Base-by-base conservation (phyloP, 1,140 invertebrate genomes). In the Leucophenga varia region DNA sequence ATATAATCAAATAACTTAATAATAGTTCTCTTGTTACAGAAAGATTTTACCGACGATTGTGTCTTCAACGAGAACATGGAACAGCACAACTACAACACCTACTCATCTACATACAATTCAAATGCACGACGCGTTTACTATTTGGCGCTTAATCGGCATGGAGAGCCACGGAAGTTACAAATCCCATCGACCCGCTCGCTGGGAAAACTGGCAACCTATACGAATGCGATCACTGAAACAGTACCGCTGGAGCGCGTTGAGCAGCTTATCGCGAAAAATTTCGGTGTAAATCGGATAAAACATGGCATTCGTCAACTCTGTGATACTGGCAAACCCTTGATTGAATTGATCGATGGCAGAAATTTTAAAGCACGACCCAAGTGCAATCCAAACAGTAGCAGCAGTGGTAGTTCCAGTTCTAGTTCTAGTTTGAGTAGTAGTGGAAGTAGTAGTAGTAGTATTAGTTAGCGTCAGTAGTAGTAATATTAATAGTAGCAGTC, bases 31-130 rank as follows among this genome's bases (percentile, higher is more conserved):
- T 76, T 81, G 80, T 90, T 88, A 60, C 87, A 91, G 89, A 84
- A 81, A 74, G 84, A 88, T 61, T 87, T 86, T 77, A 84, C 82
- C 54, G 84, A 89, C 59, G 89, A 91, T 70, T 93, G 90, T 77
- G 80, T 90, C 55, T 91, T 92, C 81, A 87, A 89, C 74, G 89
- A 93, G 74, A 87, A 84, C 68, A 84, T 91, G 74, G 86, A 89
- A 71, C 81, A 86, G 69, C 86, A 90, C 72, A 85, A 89, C 72
- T 91, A 91, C 80, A 91, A 91, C 75, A 88, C 87, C 6, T 93
- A 92, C 77, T 88, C 86, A 54, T 88, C 86, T 44, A 82, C 80
- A 43, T 82, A 83, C 68, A 87, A 89, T 80, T 88, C 86, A 8
- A 86, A 83, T 59, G 73, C 79, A 9, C 81, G 81, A 55, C 83